These are phyloP conservation scores for Perccottus glenii DNA, from an alignment of 2,113 vertebrate genomes.

Conservation along the genomic window DNA sequence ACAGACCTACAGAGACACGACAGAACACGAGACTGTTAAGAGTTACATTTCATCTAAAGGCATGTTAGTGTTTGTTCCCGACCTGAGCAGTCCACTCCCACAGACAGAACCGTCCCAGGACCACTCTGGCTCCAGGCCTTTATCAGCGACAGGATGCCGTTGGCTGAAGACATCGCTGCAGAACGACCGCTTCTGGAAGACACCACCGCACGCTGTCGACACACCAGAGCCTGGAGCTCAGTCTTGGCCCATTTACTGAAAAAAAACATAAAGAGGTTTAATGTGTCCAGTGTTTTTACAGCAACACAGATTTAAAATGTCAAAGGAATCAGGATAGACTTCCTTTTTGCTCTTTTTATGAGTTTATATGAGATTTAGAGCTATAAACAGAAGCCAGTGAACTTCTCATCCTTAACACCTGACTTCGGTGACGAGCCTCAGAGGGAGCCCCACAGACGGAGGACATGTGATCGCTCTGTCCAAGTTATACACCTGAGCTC, in stretches of 20 bases:
- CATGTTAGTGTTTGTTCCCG: neutral
- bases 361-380: neutral
- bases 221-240: conserved; percentile 74
- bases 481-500: conserved; percentile 81
- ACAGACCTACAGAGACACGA: conserved; percentile 75
- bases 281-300: neutral
- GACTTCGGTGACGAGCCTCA: neutral
- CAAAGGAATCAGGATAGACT: no score
- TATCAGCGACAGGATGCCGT: conserved; percentile 78
- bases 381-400: no score
- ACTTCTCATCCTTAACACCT: neutral
- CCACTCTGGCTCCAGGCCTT: conserved; percentile 87
- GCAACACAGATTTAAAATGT: no score
- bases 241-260: conserved; percentile 83
- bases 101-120: conserved; percentile 78
- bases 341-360: no score
- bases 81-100: conserved; percentile 86
- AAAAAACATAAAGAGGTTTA: neutral
- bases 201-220: conserved; percentile 42
- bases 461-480: conserved; percentile 76
- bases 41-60: no score
- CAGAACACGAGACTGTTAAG: neutral
- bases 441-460: neutral
- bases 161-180: conserved; percentile 76
- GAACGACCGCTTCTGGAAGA: conserved; percentile 42